Conservation (phyloP, 2,113 vertebrate species). For the Anguilla rostrata region DNA sequence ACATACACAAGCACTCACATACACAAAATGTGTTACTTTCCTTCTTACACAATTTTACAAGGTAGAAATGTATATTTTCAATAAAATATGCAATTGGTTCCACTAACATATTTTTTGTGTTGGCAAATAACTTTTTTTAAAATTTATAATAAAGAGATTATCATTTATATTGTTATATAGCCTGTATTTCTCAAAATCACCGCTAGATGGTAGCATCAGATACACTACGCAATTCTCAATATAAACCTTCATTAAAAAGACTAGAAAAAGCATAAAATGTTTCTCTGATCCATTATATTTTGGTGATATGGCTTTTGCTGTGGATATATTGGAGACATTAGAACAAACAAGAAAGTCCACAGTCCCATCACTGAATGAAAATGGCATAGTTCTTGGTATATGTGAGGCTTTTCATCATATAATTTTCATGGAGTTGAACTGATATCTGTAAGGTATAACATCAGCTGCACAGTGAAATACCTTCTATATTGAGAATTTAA, state of each 20-base stretch:
- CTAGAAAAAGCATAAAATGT: background rate
- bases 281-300: background rate
- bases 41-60: background rate
- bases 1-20: background rate
- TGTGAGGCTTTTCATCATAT: background rate
- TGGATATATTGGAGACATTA: background rate
- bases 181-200: slow-evolving; percentile 19
- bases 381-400: background rate
- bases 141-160: background rate
- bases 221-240: background rate
- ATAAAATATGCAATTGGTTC: background rate
- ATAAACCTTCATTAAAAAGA: background rate
- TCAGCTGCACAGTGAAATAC: background rate
- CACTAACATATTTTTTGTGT: background rate
- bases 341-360: background rate
- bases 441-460: background rate
- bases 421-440: background rate
- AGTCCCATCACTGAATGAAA: background rate
- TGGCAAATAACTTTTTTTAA: background rate
- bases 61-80: background rate
- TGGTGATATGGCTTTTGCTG: background rate
- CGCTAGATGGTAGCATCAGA: slow-evolving; percentile 57
- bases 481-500: background rate
- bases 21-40: background rate
- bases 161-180: too few relatives aligned